Evolutionary conservation across 23 tunicate genomes (phyloP).

Genomic region (Styela clava): DNA sequence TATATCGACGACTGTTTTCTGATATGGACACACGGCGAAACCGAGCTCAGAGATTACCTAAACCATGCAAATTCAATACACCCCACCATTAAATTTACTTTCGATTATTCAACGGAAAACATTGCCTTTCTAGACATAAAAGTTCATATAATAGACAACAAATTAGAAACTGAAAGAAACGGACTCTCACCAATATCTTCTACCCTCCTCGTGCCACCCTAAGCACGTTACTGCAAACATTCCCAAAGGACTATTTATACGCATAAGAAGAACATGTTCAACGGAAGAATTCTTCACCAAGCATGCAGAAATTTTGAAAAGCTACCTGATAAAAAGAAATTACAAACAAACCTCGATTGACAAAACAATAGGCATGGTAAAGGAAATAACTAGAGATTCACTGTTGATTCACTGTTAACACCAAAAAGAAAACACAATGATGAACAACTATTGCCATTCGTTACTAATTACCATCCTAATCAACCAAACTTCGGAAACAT

Average conservation of each 20-base stretch:
- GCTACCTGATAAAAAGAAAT: neutral
- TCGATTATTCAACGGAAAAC: neutral
- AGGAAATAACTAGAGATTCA: no score
- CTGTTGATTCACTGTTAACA: no score
- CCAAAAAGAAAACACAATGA: no score
- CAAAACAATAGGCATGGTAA: neutral
- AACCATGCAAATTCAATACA: neutral
- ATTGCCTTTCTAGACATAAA: neutral
- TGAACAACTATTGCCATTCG: no score
- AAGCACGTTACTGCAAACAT: neutral
- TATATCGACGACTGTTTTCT: neutral
- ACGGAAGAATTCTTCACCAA: neutral
- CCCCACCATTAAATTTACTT: neutral
- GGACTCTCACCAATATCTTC: neutral
- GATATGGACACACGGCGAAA: neutral
- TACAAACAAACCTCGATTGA: neutral
- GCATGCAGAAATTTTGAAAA: neutral
- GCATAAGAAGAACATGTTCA: neutral
- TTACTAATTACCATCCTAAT: no score
- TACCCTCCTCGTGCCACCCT: neutral
- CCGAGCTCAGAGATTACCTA: neutral
- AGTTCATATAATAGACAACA: neutral
- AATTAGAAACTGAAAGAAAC: neutral
- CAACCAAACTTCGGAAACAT: neutral
- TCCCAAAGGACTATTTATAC: neutral